Conservation (phyloP, 2,888 invertebrate species). For the Napeogenes sylphis region DNA sequence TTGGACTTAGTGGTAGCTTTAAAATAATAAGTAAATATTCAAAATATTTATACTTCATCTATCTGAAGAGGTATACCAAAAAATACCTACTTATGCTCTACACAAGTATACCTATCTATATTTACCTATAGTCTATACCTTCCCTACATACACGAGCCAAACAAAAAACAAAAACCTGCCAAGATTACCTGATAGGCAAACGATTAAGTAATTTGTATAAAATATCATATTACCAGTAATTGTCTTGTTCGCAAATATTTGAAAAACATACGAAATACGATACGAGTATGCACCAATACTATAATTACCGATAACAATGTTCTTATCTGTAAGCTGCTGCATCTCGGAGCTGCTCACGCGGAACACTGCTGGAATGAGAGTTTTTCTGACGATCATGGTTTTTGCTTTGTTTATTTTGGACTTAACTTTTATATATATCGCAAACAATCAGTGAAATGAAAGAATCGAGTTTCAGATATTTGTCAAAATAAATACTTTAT, state of each 20-base stretch:
- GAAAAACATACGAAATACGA: constrained; percentile 49
- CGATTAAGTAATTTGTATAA: constrained; percentile 32
- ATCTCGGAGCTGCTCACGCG: constrained; percentile 37
- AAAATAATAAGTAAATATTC: too few species aligned
- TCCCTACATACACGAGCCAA: constrained; percentile 7
- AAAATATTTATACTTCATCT: too few species aligned
- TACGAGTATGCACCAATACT: constrained; percentile 46
- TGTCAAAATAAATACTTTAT: not conserved
- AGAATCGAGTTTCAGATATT: too few species aligned
- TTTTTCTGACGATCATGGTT: not conserved
- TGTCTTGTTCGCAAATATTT: constrained; percentile 52
- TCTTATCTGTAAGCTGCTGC: constrained; percentile 45
- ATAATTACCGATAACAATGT: constrained; percentile 66
- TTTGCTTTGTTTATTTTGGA: too few species aligned
- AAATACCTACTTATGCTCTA: too few species aligned
- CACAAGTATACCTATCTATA: too few species aligned
- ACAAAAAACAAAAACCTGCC: constrained; percentile 6
- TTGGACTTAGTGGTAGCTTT: too few species aligned
- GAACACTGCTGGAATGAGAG: constrained; percentile 11
- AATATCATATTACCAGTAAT: constrained; percentile 56
- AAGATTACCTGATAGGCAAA: constrained; percentile 15
- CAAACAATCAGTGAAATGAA: too few species aligned
- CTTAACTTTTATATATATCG: too few species aligned
- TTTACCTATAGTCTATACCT: too few species aligned
- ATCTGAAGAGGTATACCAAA: too few species aligned